Evolutionary conservation across 1,140 invertebrate species (phyloP), one percentile per base, ranked within the genome.

Genomic region (Plutomurus gul): DNA sequence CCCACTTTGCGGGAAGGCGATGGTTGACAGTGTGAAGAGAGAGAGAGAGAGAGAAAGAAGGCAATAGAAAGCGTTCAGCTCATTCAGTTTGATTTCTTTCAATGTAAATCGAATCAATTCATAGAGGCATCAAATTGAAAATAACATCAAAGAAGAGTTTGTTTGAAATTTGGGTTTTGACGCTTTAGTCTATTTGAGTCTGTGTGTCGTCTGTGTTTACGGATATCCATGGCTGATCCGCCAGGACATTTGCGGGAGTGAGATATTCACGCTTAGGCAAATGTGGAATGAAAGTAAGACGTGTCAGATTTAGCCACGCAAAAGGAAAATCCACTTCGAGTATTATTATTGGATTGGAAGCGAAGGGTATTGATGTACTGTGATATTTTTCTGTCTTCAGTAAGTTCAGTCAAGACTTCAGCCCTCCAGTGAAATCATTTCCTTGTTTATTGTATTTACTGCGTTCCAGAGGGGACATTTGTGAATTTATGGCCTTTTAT

Each of bases 51-150:
- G 20, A 49, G 71, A 36, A 40, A 47, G 46, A 20, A n/a, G n/a
- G n/a, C n/a, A n/a, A n/a, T n/a, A n/a, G 46, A 49, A 65, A 65
- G 27, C 30, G 30, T 33, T n/a, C 37, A 27, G 33, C 46, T 76
- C 25, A 76, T 76, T 60, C 47, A 65, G 11, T 36, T 60, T 30
- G 18, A 16, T 65, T 65, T 65, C 25, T 30, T 30, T 30, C 27
- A 65, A 65, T 65, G 18, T 33, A 76, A 76, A 76, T 76, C 75
- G 75, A 76, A 76, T 76, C 49, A 76, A 47, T 27, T 33, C 75
- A 76, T 37, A 76, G 75, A 60, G 25, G 47, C 75, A 37, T 76
- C 49, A 76, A 76, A 76, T 76, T 76, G 75, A 60, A 43, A 76
- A 60, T 10, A 43, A 30, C 75, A 37, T 43, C 39, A 73, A 73